Conservation (phyloP, 2,888 invertebrate species). For the Cerastis rubricosa region DNA sequence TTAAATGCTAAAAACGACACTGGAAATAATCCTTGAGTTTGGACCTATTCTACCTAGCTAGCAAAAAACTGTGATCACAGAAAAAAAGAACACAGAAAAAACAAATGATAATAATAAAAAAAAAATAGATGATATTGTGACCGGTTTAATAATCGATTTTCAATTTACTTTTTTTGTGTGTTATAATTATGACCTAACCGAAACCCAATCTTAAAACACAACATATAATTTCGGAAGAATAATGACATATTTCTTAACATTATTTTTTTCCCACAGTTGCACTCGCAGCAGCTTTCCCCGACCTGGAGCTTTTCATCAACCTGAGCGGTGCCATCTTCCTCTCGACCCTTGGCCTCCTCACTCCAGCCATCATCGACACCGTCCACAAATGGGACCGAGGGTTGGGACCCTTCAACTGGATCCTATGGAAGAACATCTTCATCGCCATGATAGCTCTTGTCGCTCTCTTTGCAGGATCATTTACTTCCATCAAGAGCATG, state of each 20-base stretch:
- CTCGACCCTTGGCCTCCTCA: slow-evolving; percentile 93
- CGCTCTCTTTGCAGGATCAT: slow-evolving; percentile 85
- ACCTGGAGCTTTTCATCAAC: slow-evolving; percentile 96
- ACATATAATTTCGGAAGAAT: neutral
- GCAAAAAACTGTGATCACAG: neutral
- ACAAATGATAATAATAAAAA: neutral
- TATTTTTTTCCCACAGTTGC: slow-evolving; percentile 89
- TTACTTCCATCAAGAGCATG: slow-evolving; percentile 82
- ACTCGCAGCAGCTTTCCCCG: slow-evolving; percentile 95
- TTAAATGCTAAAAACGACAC: too few relatives aligned
- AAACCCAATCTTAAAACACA: neutral
- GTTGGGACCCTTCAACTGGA: slow-evolving; percentile 93
- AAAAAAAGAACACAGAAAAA: neutral
- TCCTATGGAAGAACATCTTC: slow-evolving; percentile 92
- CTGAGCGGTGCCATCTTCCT: slow-evolving; percentile 95
- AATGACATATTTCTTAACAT: neutral
- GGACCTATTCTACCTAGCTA: neutral
- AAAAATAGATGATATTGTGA: neutral
- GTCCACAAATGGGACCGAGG: slow-evolving; percentile 92
- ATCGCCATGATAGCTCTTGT: slow-evolving; percentile 81
- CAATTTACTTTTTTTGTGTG: too few relatives aligned
- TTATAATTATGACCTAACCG: neutral
- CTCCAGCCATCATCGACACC: slow-evolving; percentile 94
- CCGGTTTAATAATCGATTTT: neutral
- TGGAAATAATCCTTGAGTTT: neutral